phyloP scores from a whole-genome alignment of 2,888 invertebrate species.

The Drosophila hamatofila region DNA sequence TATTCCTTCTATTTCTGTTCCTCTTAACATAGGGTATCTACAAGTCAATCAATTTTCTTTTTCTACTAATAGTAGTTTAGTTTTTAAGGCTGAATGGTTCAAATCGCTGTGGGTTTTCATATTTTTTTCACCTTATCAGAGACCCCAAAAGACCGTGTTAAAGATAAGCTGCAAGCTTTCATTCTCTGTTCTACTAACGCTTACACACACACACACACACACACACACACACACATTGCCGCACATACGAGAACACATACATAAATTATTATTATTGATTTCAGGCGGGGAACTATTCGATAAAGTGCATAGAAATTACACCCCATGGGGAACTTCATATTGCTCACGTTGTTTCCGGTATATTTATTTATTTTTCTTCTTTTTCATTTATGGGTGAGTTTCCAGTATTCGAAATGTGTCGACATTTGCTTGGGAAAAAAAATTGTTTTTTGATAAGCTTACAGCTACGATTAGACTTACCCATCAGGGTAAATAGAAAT shows the following conservation, averaged over 20 bases:
- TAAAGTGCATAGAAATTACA: slow-evolving; percentile 57
- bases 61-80: neutral
- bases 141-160: slow-evolving; percentile 59
- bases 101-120: slow-evolving; percentile 23
- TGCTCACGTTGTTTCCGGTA: slow-evolving; percentile 73
- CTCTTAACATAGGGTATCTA: slow-evolving; percentile 4
- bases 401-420: slow-evolving; percentile 30
- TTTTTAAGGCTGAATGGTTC: slow-evolving; percentile 52
- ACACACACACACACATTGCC: slow-evolving; percentile 23
- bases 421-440: slow-evolving; percentile 64
- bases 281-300: slow-evolving; percentile 43
- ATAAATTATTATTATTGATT: slow-evolving; percentile 72
- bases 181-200: slow-evolving; percentile 58
- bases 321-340: slow-evolving; percentile 41
- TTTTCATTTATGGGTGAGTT: slow-evolving; percentile 8
- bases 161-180: slow-evolving; percentile 71
- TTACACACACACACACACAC: slow-evolving; percentile 22
- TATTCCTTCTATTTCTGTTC: neutral
- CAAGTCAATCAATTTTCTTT: neutral
- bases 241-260: slow-evolving; percentile 1
- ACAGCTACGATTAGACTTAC: slow-evolving; percentile 50
- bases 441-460: slow-evolving; percentile 54
- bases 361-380: slow-evolving; percentile 10
- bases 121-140: slow-evolving; percentile 53
- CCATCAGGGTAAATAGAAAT: slow-evolving; percentile 40